Evolutionary conservation across 2,113 vertebrate genomes (phyloP).

Genomic region (Guaruba guarouba): DNA sequence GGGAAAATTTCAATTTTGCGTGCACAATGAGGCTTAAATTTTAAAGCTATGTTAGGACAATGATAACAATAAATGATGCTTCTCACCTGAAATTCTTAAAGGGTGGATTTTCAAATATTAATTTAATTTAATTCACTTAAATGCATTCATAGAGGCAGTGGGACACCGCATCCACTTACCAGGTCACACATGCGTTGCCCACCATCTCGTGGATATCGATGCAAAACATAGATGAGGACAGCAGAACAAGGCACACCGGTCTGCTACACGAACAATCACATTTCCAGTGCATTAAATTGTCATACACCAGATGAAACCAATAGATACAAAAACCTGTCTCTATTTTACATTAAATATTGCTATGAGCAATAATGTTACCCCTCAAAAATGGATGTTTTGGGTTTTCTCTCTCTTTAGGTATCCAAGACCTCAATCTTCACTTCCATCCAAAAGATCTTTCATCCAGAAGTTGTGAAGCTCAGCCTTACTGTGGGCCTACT

Average conservation of each 20-base stretch:
- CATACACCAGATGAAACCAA: background rate
- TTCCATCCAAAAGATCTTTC: background rate
- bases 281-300: background rate
- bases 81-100: background rate
- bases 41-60: background rate
- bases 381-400: background rate
- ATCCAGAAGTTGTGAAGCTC: background rate
- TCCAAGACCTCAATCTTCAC: background rate
- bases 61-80: background rate
- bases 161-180: background rate
- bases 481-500: background rate
- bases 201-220: background rate
- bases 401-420: background rate
- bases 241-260: background rate
- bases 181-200: background rate
- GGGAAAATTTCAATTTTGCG: background rate
- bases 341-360: background rate
- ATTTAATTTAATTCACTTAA: background rate
- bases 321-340: background rate
- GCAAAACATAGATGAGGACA: background rate
- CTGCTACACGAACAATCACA: background rate
- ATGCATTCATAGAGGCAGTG: background rate
- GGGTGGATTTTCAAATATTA: background rate
- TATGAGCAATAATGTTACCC: background rate
- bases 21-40: background rate